Conservation (phyloP, 2,797 vertebrate species). For the Phrynocephalus vlangalii region DNA sequence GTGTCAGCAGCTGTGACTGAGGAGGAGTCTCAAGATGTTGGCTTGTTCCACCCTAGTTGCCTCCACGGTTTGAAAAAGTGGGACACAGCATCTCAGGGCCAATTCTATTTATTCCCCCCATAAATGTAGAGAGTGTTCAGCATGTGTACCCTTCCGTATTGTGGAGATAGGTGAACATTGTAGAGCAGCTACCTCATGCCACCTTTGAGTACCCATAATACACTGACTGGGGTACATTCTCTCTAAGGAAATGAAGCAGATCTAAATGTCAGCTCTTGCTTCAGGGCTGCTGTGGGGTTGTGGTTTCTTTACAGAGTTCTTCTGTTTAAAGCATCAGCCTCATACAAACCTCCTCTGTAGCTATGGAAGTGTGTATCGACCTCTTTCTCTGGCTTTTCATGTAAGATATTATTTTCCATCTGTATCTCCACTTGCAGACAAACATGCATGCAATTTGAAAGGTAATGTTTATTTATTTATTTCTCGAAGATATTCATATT, state of each 20-base stretch:
- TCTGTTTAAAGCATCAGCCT: constrained; percentile 55
- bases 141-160: neutral
- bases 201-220: neutral
- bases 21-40: neutral
- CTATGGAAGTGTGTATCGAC: constrained; percentile 22
- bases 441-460: neutral
- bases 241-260: neutral
- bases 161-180: neutral
- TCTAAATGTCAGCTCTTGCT: constrained; percentile 64
- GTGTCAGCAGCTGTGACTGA: accelerated
- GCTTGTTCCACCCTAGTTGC: neutral
- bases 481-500: too few species aligned
- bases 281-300: constrained; percentile 53
- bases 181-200: neutral
- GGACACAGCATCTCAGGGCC: neutral
- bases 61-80: neutral
- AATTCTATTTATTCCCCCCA: accelerated
- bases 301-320: constrained; percentile 41
- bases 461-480: neutral
- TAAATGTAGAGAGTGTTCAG: neutral
- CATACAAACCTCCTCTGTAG: constrained; percentile 49
- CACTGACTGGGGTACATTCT: constrained; percentile 15
- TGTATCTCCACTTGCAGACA: accelerated
- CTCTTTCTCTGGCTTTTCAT: neutral
- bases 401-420: neutral